Conservation (phyloP, 2,888 invertebrate genomes). For the Platycheirus rosarum region DNA sequence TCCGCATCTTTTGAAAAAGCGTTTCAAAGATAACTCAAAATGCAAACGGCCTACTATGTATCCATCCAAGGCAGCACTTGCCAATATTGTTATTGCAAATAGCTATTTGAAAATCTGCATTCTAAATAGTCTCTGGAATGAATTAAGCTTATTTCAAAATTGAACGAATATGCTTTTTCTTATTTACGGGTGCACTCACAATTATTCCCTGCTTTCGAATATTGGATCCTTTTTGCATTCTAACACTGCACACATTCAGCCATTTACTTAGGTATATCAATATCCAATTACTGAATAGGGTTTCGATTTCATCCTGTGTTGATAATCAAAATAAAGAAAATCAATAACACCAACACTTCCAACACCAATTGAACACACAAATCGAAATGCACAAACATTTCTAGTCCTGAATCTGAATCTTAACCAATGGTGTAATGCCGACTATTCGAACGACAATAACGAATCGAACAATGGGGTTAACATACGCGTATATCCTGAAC, state of each 20-base stretch:
- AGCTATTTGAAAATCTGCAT: conserved; percentile 1
- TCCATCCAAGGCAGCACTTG: too few species aligned
- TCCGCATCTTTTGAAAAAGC: too few species aligned
- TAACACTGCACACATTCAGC: neutral
- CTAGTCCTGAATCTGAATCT: neutral
- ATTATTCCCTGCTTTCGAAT: neutral
- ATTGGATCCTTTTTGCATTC: neutral
- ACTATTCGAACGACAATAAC: neutral
- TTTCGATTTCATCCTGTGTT: neutral
- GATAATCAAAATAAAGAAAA: neutral
- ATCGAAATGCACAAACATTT: neutral
- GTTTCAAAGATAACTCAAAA: too few species aligned
- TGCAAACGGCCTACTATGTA: too few species aligned
- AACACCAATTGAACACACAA: neutral
- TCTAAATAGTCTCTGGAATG: neutral
- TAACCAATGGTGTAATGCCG: neutral
- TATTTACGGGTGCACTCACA: neutral
- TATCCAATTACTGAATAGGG: neutral
- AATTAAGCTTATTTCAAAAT: neutral
- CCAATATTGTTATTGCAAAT: neutral
- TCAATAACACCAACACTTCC: too few species aligned
- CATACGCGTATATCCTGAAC: neutral
- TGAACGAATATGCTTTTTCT: neutral
- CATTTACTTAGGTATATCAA: neutral
- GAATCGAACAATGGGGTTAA: neutral